Evolutionary conservation across 2,113 vertebrate species (phyloP).

Genomic region (Heterochromis multidens): DNA sequence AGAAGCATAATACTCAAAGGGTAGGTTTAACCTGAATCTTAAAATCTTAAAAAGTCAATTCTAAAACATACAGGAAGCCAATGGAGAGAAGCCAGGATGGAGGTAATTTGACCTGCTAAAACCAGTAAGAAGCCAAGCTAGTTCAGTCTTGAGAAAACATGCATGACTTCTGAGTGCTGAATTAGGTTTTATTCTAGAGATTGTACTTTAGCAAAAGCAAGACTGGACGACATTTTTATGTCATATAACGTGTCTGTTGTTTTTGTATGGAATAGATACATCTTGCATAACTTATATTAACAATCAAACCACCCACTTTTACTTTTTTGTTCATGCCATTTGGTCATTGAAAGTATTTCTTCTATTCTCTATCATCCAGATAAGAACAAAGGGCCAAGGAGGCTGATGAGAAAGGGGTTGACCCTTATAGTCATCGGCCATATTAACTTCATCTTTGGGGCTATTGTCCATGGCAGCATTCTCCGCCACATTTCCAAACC

Average conservation of each 20-base stretch:
- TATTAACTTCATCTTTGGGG: slow-evolving; percentile 85
- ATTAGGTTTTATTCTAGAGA: neutral
- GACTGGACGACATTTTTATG: neutral
- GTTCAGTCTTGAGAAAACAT: too few species aligned
- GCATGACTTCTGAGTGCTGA: neutral
- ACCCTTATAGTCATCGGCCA: slow-evolving; percentile 88
- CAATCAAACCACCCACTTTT: neutral
- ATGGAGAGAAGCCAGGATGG: neutral
- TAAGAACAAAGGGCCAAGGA: slow-evolving; percentile 73
- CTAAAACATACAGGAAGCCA: neutral
- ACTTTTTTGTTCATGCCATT: accelerated
- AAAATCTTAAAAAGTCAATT: neutral
- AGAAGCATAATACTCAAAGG: neutral
- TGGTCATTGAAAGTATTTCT: neutral
- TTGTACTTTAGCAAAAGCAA: neutral
- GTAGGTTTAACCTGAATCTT: neutral
- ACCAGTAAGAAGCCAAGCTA: too few species aligned
- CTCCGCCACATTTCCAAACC: slow-evolving; percentile 88
- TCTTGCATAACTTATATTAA: neutral
- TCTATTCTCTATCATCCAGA: slow-evolving; percentile 65
- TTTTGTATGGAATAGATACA: neutral
- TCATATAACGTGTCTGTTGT: neutral
- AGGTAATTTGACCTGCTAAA: neutral
- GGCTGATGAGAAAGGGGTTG: slow-evolving; percentile 83
- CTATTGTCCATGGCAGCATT: slow-evolving; percentile 88